phyloP scores from a whole-genome alignment of 2,797 vertebrate genomes.

The Phrynocephalus guinanensis region DNA sequence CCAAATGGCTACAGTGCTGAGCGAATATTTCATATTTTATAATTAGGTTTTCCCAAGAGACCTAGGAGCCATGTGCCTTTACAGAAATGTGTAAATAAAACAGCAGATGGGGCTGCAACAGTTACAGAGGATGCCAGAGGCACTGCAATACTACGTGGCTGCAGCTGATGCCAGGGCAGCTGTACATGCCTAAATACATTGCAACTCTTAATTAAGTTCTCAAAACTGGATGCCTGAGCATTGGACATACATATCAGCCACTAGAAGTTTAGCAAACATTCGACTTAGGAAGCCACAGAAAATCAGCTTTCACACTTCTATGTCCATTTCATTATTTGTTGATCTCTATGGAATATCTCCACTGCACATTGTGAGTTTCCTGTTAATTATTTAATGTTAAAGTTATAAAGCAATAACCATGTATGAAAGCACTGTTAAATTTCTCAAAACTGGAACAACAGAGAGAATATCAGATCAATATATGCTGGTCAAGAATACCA shows the following conservation, averaged over 20 bases:
- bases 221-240: not conserved
- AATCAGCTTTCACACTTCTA: not conserved
- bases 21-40: not conserved
- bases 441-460: not conserved
- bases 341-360: not conserved
- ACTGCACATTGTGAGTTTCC: not conserved
- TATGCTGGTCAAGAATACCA: not conserved
- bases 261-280: not conserved
- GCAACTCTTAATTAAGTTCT: not conserved
- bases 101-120: no score
- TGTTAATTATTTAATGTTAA: not conserved
- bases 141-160: not conserved
- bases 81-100: not conserved
- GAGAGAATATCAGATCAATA: not conserved
- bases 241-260: not conserved
- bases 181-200: not conserved
- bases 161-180: not conserved
- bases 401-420: not conserved
- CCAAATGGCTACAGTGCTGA: not conserved
- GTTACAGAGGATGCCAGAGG: not conserved
- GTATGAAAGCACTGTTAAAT: not conserved
- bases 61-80: not conserved
- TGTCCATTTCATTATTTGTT: not conserved
- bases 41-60: not conserved
- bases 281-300: not conserved